Percentiles rank a stretch among this genome's conserved stretches.
phyloP scores from a whole-genome alignment of 2,888 invertebrate species.

The Chouioia cunea region DNA sequence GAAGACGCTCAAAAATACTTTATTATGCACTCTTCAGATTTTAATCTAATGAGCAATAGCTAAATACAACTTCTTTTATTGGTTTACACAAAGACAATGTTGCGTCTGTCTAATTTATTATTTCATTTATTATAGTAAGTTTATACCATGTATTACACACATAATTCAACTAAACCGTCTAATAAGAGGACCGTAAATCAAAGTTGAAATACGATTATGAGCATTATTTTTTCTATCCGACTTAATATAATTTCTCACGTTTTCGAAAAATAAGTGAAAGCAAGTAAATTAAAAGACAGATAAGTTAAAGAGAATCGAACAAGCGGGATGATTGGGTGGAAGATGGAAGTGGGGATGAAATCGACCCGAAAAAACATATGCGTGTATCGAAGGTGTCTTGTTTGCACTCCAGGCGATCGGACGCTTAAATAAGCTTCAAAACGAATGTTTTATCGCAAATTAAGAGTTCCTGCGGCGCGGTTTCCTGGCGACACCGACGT shows the following conservation, averaged over 20 bases:
- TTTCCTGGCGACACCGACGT: background rate
- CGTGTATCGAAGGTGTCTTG: conserved; percentile 49
- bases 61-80: too few species aligned
- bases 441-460: conserved; percentile 63
- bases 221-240: background rate
- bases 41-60: conserved; percentile 13
- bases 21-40: conserved; percentile 18
- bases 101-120: too few species aligned
- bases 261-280: conserved; percentile 21
- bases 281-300: conserved; percentile 37
- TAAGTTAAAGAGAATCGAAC: conserved; percentile 47
- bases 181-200: conserved; percentile 22
- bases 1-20: background rate
- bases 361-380: background rate
- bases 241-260: conserved; percentile 14
- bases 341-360: background rate
- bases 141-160: too few species aligned
- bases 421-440: conserved; percentile 52
- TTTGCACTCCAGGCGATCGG: conserved; percentile 56
- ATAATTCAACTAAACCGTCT: too few species aligned
- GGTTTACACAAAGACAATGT: too few species aligned
- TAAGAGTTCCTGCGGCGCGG: conserved; percentile 45
- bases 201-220: conserved; percentile 28
- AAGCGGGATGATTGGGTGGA: conserved; percentile 25
- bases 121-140: too few species aligned